Conservation (phyloP, 2,888 invertebrate genomes). For the Lochmaea capreae region DNA sequence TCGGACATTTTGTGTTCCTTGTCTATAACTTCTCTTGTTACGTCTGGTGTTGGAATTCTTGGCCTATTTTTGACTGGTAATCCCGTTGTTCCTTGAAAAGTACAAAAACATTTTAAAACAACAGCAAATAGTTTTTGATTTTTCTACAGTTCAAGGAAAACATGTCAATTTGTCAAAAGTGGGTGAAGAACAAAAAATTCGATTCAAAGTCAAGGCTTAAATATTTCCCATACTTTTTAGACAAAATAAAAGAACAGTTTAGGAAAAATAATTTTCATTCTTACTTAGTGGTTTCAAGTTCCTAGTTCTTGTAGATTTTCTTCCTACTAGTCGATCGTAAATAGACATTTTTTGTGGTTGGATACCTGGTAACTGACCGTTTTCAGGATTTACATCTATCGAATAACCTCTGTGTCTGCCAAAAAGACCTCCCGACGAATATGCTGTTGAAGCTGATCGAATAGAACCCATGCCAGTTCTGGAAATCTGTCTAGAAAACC, state of each 20-base stretch:
- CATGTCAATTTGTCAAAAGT: no score
- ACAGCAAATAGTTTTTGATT: no score
- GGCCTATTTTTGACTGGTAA: constrained; percentile 82
- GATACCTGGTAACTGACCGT: constrained; percentile 68
- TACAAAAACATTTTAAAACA: not conserved
- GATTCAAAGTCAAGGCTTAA: not conserved
- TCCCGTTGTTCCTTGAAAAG: constrained; percentile 70
- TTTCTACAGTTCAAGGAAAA: no score
- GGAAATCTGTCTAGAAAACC: constrained; percentile 88
- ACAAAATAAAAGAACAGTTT: not conserved
- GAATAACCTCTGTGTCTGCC: constrained; percentile 83
- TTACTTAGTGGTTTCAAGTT: constrained; percentile 43
- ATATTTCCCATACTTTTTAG: not conserved
- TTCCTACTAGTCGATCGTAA: constrained; percentile 84
- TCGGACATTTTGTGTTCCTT: constrained; percentile 73
- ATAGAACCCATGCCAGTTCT: constrained; percentile 88
- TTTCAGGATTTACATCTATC: constrained; percentile 71
- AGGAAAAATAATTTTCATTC: not conserved
- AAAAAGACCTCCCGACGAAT: constrained; percentile 83
- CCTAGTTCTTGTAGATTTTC: constrained; percentile 78
- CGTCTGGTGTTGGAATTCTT: constrained; percentile 90
- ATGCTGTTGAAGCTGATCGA: constrained; percentile 86
- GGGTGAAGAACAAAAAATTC: no score
- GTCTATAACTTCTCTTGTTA: constrained; percentile 82
- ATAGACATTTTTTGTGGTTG: constrained; percentile 78